Conservation (phyloP, 2,888 invertebrate species). For the Ectemnius cavifrons region DNA sequence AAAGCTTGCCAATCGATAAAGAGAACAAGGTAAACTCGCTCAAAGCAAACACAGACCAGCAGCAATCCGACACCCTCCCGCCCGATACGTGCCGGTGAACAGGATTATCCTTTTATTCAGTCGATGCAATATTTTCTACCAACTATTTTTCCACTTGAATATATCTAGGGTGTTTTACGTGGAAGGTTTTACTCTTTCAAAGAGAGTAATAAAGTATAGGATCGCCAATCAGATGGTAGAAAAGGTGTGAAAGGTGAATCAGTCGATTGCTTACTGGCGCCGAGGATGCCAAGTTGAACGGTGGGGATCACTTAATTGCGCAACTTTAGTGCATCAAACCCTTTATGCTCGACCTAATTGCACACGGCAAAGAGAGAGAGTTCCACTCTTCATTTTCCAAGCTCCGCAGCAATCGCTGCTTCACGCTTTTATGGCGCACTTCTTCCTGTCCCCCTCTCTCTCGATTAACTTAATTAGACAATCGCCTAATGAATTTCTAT, state of each 20-base stretch:
- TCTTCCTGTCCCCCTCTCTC: slow-evolving; percentile 42
- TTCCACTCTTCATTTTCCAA: not conserved
- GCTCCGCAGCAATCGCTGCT: slow-evolving; percentile 53
- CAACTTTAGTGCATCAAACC: slow-evolving; percentile 4
- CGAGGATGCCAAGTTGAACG: no score
- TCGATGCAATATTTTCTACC: not conserved
- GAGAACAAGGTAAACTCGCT: slow-evolving; percentile 6
- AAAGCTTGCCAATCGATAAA: slow-evolving; percentile 9
- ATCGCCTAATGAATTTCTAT: slow-evolving; percentile 73
- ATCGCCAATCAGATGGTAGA: no score
- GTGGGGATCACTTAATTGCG: slow-evolving; percentile 39
- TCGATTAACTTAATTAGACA: slow-evolving; percentile 75
- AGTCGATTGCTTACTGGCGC: no score
- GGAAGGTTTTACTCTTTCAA: no score
- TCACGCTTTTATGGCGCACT: not conserved
- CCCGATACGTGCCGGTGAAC: not conserved
- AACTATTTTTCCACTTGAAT: no score
- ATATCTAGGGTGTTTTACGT: no score
- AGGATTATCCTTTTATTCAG: not conserved
- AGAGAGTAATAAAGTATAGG: no score
- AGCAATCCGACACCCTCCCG: not conserved
- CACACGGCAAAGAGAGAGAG: slow-evolving; percentile 25
- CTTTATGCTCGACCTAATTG: slow-evolving; percentile 47
- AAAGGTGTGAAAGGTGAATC: no score
- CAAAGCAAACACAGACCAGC: not conserved